These are phyloP conservation scores for Marmota flaviventris DNA, from an alignment of 2,113 vertebrate species.

Conservation along the genomic window DNA sequence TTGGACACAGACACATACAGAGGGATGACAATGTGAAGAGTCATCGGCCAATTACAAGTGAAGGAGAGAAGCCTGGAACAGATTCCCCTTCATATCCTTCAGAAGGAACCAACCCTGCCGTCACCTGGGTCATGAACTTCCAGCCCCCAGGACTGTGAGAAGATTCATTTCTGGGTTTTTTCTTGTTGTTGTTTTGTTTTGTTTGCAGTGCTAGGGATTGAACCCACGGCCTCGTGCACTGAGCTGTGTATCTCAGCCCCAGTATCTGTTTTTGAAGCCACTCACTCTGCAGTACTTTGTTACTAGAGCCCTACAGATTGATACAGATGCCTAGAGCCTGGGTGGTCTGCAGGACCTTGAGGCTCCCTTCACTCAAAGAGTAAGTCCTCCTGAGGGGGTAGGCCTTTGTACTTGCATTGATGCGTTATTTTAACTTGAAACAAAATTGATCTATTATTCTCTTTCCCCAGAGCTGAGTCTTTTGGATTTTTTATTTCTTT, in stretches of 20 bases:
- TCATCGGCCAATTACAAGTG: neutral
- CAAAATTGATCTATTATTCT: neutral
- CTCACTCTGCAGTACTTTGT: neutral
- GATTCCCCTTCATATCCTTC: too few relatives aligned
- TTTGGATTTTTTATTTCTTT: conserved; percentile 61
- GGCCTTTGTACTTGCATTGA: neutral
- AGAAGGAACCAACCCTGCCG: neutral
- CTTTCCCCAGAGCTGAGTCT: neutral
- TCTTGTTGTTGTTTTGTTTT: neutral
- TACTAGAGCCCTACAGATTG: neutral
- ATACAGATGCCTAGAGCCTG: neutral
- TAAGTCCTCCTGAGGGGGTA: accelerated
- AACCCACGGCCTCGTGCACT: too few relatives aligned
- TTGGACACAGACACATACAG: neutral
- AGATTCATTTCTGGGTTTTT: too few relatives aligned
- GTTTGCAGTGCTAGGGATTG: too few relatives aligned
- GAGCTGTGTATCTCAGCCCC: too few relatives aligned
- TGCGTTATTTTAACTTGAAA: neutral
- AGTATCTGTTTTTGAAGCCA: too few relatives aligned
- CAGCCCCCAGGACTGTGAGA: neutral
- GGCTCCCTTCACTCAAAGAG: neutral
- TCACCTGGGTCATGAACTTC: too few relatives aligned
- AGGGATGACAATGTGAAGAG: neutral
- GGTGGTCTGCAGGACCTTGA: neutral
- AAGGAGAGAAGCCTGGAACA: neutral